These are phyloP conservation scores for Muscidifurax raptorellus DNA, from an alignment of 1,140 invertebrate genomes.

Conservation along the genomic window DNA sequence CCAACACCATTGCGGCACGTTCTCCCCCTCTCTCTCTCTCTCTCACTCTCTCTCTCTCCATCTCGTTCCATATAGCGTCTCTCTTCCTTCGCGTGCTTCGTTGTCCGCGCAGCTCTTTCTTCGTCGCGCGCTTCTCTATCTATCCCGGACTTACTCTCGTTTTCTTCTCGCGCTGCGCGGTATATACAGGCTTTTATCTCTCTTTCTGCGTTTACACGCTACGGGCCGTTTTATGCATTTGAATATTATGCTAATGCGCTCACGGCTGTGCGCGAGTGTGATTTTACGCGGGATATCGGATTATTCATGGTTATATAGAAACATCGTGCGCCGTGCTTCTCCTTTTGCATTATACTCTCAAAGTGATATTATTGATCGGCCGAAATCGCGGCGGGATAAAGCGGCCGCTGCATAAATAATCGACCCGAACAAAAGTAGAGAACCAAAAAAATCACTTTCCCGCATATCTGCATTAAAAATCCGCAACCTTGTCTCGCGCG, in stretches of 20 bases:
- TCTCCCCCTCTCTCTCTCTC: constrained; percentile 54
- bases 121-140: constrained; percentile 43
- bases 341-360: not conserved
- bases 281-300: constrained; percentile 23
- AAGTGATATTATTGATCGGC: no score
- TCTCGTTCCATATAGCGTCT: constrained; percentile 40
- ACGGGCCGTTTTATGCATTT: constrained; percentile 55
- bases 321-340: not conserved
- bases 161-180: constrained; percentile 20
- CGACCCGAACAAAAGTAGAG: not conserved
- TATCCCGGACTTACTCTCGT: constrained; percentile 50
- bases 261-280: not conserved
- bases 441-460: not conserved
- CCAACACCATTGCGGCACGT: constrained; percentile 61
- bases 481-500: not conserved
- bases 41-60: constrained; percentile 45
- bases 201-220: not conserved
- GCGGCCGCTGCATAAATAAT: no score
- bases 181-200: not conserved
- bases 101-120: no score
- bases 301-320: constrained; percentile 40
- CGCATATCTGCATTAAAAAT: constrained; percentile 9
- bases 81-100: constrained; percentile 20
- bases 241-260: constrained; percentile 67
- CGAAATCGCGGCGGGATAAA: no score